Evolutionary conservation across 2,797 vertebrate species (phyloP).

Genomic region (Pipistrellus pygmaeus): DNA sequence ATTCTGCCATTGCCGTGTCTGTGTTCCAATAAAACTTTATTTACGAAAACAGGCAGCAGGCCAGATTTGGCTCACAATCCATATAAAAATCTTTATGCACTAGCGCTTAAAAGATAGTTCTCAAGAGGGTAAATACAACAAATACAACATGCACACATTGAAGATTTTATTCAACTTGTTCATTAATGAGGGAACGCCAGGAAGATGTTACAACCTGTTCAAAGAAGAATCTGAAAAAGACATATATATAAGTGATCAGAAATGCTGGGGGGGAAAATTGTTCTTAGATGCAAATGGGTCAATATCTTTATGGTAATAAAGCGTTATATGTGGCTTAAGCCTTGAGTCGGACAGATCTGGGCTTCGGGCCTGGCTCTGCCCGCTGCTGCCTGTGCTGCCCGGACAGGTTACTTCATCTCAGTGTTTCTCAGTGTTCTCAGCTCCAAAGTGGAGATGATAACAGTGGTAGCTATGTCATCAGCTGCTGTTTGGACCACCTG

Average conservation of each 20-base stretch:
- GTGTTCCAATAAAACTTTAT: constrained; percentile 39
- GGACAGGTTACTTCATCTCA: not conserved
- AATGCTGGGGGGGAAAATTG: not conserved
- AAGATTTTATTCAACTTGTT: not conserved
- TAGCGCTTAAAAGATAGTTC: not conserved
- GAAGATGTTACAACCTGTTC: not conserved
- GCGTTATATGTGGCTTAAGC: not conserved
- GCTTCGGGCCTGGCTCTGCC: not conserved
- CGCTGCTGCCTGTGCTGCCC: not conserved
- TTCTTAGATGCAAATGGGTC: not conserved
- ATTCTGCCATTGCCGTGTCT: not conserved
- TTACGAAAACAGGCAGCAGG: not conserved
- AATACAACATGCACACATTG: not conserved
- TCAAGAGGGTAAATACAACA: not conserved
- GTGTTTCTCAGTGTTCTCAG: not conserved
- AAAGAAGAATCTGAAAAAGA: not conserved
- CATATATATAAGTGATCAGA: not conserved
- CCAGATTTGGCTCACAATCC: not conserved
- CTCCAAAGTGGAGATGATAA: not conserved
- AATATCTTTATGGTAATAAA: not conserved
- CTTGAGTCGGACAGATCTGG: not conserved
- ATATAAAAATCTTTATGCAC: not conserved
- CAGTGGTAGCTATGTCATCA: not conserved
- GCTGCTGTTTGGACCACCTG: not conserved
- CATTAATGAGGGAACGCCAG: not conserved